phyloP scores from a whole-genome alignment of 2,113 vertebrate genomes.

The Sylvietta virens region DNA sequence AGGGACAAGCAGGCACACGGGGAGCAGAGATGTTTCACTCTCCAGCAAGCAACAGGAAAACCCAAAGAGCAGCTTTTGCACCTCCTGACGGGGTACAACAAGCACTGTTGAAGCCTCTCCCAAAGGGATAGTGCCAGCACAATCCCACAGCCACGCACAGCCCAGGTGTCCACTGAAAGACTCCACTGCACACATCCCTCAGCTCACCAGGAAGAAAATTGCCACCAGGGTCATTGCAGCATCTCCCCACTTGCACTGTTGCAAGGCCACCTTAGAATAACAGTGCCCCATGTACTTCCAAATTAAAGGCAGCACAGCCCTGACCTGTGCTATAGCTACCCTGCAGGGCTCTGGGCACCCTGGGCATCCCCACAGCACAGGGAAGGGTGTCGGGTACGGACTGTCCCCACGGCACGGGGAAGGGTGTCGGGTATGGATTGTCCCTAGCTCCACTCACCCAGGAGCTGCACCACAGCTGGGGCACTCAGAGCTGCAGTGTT shows the following conservation, averaged over 20 bases:
- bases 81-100: rapidly evolving
- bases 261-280: background rate
- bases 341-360: background rate
- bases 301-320: background rate
- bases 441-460: rapidly evolving
- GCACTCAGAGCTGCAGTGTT: rapidly evolving
- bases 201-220: background rate
- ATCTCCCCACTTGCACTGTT: rapidly evolving
- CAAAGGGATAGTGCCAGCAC: background rate
- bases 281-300: rapidly evolving
- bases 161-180: background rate
- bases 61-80: rapidly evolving
- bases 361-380: rapidly evolving
- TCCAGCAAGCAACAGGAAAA: background rate
- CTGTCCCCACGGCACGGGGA: rapidly evolving
- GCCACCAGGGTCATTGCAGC: rapidly evolving
- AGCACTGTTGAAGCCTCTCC: rapidly evolving
- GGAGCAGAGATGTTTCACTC: background rate
- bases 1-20: background rate
- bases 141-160: background rate
- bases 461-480: background rate
- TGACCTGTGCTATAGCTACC: rapidly evolving
- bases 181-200: background rate
- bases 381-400: rapidly evolving
- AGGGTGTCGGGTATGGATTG: rapidly evolving